Evolutionary conservation across 2,113 vertebrate species (phyloP).

Genomic region (Pachypanchax playfairii): DNA sequence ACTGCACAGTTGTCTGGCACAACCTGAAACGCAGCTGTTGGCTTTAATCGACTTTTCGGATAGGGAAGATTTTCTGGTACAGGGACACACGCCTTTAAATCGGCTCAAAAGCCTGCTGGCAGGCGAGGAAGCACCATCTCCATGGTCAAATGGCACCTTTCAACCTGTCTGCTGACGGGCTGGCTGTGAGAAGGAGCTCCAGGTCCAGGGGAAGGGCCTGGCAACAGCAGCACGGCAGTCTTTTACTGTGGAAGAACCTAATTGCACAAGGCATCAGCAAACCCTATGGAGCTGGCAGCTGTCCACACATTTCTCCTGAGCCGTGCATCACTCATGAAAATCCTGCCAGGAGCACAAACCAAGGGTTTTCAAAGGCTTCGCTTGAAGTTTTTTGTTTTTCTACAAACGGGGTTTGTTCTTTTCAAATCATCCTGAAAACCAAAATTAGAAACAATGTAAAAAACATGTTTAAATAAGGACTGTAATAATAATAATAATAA

Average conservation of each 20-base stretch:
- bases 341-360: constrained; percentile 52
- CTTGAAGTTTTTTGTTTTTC: constrained; percentile 47
- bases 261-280: constrained; percentile 75
- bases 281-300: constrained; percentile 68
- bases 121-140: constrained; percentile 63
- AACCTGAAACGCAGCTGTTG: constrained; percentile 80
- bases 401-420: too few species aligned
- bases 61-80: constrained; percentile 77
- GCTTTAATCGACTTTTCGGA: constrained; percentile 82
- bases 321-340: constrained; percentile 67
- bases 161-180: constrained; percentile 70
- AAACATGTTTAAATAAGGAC: too few species aligned
- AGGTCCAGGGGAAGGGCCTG: constrained; percentile 66
- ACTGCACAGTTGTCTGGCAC: constrained; percentile 72
- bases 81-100: constrained; percentile 77
- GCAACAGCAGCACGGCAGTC: constrained; percentile 55
- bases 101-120: constrained; percentile 77
- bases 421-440: too few species aligned
- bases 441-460: too few species aligned
- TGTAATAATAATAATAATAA: too few species aligned
- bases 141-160: constrained; percentile 77
- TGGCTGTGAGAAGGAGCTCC: constrained; percentile 59
- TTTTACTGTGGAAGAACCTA: constrained; percentile 68
- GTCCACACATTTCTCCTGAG: constrained; percentile 67
- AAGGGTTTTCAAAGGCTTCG: constrained; percentile 54